These are phyloP conservation scores for Cantharis rustica DNA, from an alignment of 2,888 invertebrate genomes.

Conservation along the genomic window DNA sequence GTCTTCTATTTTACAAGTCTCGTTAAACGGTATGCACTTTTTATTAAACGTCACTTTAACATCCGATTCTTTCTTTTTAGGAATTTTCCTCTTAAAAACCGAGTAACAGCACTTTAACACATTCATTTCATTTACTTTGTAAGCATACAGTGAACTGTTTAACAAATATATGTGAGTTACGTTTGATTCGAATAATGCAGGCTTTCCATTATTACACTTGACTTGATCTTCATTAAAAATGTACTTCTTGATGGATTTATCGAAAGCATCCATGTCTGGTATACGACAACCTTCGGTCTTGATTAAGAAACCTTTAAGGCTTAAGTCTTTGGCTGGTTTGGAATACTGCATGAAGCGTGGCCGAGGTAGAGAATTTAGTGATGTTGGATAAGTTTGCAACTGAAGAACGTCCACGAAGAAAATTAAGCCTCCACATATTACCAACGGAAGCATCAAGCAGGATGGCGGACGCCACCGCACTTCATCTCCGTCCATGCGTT, in stretches of 20 bases:
- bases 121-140: conserved; percentile 57
- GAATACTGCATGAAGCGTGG: background rate
- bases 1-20: conserved; percentile 55
- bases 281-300: conserved; percentile 71
- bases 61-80: conserved; percentile 58
- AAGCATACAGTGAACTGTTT: conserved; percentile 55
- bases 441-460: conserved; percentile 41
- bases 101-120: conserved; percentile 67
- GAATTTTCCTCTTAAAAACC: conserved; percentile 61
- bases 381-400: conserved; percentile 31
- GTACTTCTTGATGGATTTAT: conserved; percentile 61
- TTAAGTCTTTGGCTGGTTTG: conserved; percentile 2
- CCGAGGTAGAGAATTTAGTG: conserved; percentile 3
- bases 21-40: conserved; percentile 59
- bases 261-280: conserved; percentile 66
- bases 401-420: conserved; percentile 48
- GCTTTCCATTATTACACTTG: conserved; percentile 59
- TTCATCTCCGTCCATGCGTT: conserved; percentile 34
- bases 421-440: conserved; percentile 41
- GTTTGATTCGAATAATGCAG: conserved; percentile 64
- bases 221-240: conserved; percentile 58
- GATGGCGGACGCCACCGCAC: conserved; percentile 40
- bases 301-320: conserved; percentile 48
- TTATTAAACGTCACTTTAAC: conserved; percentile 58
- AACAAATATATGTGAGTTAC: conserved; percentile 64